These are phyloP conservation scores for Agrotis exclamationis DNA, from an alignment of 2,888 invertebrate genomes.

Conservation along the genomic window DNA sequence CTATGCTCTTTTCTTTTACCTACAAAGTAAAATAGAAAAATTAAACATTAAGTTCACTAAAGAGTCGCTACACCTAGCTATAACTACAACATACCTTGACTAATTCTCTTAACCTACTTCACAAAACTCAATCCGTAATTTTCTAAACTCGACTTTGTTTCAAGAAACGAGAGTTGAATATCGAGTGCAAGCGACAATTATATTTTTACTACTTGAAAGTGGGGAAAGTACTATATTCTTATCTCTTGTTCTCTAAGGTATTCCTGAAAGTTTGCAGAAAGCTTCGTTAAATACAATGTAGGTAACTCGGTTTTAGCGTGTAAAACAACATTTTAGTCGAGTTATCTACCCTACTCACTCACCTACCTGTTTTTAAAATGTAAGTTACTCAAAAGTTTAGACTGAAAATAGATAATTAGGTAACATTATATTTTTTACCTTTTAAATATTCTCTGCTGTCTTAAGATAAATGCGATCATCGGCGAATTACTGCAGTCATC, in stretches of 20 bases:
- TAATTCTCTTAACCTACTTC: conserved; percentile 49
- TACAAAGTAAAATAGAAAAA: conserved; percentile 19
- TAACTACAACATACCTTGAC: conserved; percentile 20
- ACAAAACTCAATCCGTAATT: conserved; percentile 27
- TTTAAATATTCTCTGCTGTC: not conserved
- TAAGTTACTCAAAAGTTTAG: not conserved
- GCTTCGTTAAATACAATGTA: conserved; percentile 63
- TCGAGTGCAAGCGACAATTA: conserved; percentile 53
- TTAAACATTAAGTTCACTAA: conserved; percentile 19
- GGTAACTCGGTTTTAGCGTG: conserved; percentile 47
- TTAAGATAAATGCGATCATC: not conserved
- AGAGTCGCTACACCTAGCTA: not conserved
- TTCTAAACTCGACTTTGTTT: conserved; percentile 49
- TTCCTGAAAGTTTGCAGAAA: conserved; percentile 56
- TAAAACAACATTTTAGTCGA: conserved; percentile 30
- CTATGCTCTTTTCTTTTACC: not conserved
- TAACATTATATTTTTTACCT: not conserved
- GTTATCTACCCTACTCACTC: conserved; percentile 1
- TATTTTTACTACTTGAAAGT: conserved; percentile 61
- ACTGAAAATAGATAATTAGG: not conserved
- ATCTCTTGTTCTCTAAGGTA: conserved; percentile 60
- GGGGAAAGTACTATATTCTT: conserved; percentile 57
- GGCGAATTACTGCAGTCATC: not conserved
- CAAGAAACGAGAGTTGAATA: conserved; percentile 32
- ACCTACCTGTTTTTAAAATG: conserved; percentile 6